Base-by-base conservation (phyloP, 2,113 vertebrate species). In the Suricata suricatta region DNA sequence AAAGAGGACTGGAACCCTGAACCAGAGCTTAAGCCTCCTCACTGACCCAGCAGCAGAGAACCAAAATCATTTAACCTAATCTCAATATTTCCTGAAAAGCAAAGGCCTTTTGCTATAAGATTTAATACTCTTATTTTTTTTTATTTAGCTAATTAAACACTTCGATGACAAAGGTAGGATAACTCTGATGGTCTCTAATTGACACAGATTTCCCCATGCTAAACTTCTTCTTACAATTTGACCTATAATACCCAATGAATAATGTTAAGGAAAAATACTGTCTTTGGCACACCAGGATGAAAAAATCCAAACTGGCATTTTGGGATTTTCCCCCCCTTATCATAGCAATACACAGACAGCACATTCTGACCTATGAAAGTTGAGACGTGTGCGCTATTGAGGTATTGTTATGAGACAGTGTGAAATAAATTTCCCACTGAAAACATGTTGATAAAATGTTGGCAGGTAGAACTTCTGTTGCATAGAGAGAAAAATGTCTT, bases 391-490 rank as follows among this genome's bases (percentile, higher is more conserved):
- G 93, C 71, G 14, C 83, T 97, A 97, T 95, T 96, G 88, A 98
- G 52, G 47, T 96, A 44, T 66, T 97, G 96, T 97, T 93, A 97
- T 54, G 66, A 98, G 97, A 95, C 98, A 98, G 74, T 97, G 90
- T 96, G 94, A 98, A 98, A 98, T 97, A 95, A 98, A 98, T 98
- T 98, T 98, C 41, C 88, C 97, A 96, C 97, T 98, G 97, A 98
- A 98, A 98, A 95, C 19, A 88, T 84, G 85, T 97, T 98, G 98
- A 98, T 98, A 98, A 98, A 98, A 98, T 94, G 54, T 97, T 97
- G 96, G 68, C 93, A 97, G 96, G 96, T 98, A 98, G 93, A 98
- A 98, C 95, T 69, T 88, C n/a, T 3, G 31, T 33, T 23, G 0
- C 35, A 88, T 33, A 93, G 86, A 90, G 87, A 98, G 94, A 98